A percentile compares a stretch with the other conserved stretches of the same genome.
phyloP scores from a whole-genome alignment of 2,113 vertebrate genomes.

The Etia nguti region DNA sequence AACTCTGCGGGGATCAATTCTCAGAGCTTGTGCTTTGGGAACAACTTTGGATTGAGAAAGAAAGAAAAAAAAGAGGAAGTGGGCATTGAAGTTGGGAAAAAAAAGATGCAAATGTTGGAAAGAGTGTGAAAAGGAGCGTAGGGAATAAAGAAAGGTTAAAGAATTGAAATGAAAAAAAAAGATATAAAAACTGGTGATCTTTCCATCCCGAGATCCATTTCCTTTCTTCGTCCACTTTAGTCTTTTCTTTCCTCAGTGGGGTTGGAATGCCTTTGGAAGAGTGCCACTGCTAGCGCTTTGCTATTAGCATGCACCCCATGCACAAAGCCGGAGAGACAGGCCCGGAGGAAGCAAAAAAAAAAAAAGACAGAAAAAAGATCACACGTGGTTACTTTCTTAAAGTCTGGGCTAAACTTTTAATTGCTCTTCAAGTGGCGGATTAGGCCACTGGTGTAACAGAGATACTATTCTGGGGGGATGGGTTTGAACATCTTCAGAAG shows the following conservation, averaged over 20 bases:
- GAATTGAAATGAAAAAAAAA: neutral
- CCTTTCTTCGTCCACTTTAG: slow-evolving; percentile 1
- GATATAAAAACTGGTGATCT: neutral
- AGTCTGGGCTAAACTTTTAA: slow-evolving; percentile 75
- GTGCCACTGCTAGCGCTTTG: slow-evolving; percentile 39
- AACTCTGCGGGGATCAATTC: slow-evolving; percentile 6
- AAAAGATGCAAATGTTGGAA: neutral
- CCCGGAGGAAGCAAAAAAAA: slow-evolving; percentile 4
- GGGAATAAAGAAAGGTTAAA: neutral
- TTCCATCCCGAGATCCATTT: slow-evolving; percentile 12
- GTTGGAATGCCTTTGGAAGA: slow-evolving; percentile 50
- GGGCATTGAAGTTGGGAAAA: neutral
- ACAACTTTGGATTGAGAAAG: slow-evolving; percentile 12
- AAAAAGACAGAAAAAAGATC: slow-evolving; percentile 35
- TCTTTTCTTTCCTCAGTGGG: slow-evolving; percentile 25
- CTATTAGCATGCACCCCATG: slow-evolving; percentile 61
- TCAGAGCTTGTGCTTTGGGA: slow-evolving; percentile 15
- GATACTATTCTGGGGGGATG: slow-evolving; percentile 63
- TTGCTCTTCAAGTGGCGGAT: slow-evolving; percentile 77
- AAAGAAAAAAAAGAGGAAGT: neutral
- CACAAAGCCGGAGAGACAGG: slow-evolving; percentile 25
- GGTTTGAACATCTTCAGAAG: slow-evolving; percentile 63
- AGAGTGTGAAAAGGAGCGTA: neutral
- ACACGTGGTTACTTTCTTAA: slow-evolving; percentile 67
- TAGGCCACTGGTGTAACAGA: slow-evolving; percentile 68